Evolutionary conservation across 37 sponge, comb jelly and placozoan genomes (phyloP), one percentile per base, ranked within the genome.

Genomic region (Theonella swinhoei): DNA sequence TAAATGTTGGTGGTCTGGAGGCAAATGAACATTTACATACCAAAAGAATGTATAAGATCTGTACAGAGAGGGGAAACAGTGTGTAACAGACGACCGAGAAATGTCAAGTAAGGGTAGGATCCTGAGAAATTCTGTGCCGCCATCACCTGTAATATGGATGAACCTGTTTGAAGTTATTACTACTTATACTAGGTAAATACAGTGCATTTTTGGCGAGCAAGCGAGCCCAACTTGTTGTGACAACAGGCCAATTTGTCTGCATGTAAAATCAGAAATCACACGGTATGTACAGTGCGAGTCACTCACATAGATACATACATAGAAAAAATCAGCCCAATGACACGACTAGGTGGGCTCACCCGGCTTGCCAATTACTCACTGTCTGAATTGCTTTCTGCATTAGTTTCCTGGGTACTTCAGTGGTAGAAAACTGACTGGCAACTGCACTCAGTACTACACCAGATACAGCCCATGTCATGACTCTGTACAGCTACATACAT

Each of bases 81-180:
- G 71, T 81, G 82, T 17, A 88, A 70, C 43, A 88, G 40, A 40
- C 61, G 72, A 14, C 88, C 88, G 39, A 88, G 29, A 4, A 88
- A 72, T 23, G 60, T 70, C 54, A 88, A n/a, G 64, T 77, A 81
- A 81, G 81, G 82, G 39, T 76, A 82, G 39, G 82, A 81, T 17
- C 42, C 66, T 5, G 71, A 79, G 26, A 76, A 82, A 36, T 69
- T 88, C 40, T 76, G 77, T 37, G 72, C 35, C 25, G 71, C 42
- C 76, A 88, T 75, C 28, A 82, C 43, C 88, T 88, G 20, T 32
- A 80, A 17, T n/a, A 26, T 26, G 29, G 61, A 31, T 20, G 2
- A 43, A 77, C 3, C 58, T 19, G 24, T 71, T 9, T 30, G 5
- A 59, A 43, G 3, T 9, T 11, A 31, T 1, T 77, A 77, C 17